phyloP scores from a whole-genome alignment of 1,140 invertebrate species.

The Zaprionus ghesquierei region DNA sequence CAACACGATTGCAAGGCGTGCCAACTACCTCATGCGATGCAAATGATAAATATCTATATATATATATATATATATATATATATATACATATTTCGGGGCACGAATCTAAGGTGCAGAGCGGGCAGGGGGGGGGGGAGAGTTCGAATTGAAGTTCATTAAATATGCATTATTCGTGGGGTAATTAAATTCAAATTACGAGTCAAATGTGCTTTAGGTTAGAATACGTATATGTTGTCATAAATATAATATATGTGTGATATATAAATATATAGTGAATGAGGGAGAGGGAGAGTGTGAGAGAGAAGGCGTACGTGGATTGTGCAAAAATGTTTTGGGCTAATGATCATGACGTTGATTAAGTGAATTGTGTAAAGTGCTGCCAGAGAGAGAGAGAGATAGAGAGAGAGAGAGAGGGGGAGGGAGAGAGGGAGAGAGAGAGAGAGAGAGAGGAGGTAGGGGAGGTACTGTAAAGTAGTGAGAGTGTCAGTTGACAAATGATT shows the following conservation, averaged over 20 bases:
- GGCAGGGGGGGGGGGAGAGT: background rate
- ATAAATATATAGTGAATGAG: background rate
- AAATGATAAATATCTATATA: background rate
- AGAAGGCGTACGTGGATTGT: constrained; percentile 5
- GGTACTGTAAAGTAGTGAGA: background rate
- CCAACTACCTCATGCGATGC: background rate
- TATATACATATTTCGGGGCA: too few relatives aligned
- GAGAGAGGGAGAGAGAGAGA: background rate
- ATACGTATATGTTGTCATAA: constrained; percentile 7
- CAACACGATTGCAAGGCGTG: background rate
- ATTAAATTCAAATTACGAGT: constrained; percentile 48
- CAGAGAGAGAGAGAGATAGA: background rate
- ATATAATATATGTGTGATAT: constrained; percentile 11
- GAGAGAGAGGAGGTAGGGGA: background rate
- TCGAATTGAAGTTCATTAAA: constrained; percentile 34
- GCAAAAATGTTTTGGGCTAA: constrained; percentile 45
- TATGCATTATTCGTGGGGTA: constrained; percentile 48
- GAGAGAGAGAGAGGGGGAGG: background rate
- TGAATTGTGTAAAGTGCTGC: constrained; percentile 25
- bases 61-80: too few relatives aligned
- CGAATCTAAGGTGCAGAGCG: too few relatives aligned
- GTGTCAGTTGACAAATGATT: constrained; percentile 35
- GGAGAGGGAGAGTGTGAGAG: too few relatives aligned
- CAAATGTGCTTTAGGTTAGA: constrained; percentile 28
- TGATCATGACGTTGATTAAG: constrained; percentile 50